Evolutionary conservation across 1,140 invertebrate genomes (phyloP).

Genomic region (Colletes latitarsis): DNA sequence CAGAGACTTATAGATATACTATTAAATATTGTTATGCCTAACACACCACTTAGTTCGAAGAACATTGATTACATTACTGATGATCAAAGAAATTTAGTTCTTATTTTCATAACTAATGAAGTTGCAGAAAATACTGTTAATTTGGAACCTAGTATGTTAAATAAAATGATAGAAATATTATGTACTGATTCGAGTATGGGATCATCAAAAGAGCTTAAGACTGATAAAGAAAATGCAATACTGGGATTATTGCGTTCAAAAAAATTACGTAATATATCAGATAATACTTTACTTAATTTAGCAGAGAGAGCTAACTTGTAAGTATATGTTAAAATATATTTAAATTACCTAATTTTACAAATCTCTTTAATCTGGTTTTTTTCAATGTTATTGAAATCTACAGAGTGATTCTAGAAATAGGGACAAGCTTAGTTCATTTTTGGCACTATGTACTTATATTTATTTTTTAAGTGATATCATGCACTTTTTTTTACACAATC

Average conservation of each 20-base stretch:
- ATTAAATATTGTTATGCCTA: slow-evolving; percentile 87
- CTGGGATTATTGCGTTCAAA: slow-evolving; percentile 88
- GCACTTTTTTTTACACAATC: no score
- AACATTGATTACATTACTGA: slow-evolving; percentile 72
- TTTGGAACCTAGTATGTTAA: slow-evolving; percentile 70
- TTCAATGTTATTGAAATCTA: background rate
- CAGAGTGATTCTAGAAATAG: no score
- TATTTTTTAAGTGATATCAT: no score
- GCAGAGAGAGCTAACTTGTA: slow-evolving; percentile 86
- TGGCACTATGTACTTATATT: no score
- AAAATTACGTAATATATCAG: slow-evolving; percentile 84
- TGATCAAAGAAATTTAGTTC: slow-evolving; percentile 84
- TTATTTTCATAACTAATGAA: slow-evolving; percentile 80
- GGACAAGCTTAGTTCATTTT: no score
- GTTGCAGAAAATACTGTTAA: slow-evolving; percentile 72
- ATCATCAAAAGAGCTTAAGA: slow-evolving; percentile 82
- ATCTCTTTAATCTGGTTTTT: slow-evolving; percentile 10
- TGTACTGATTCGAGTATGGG: slow-evolving; percentile 79
- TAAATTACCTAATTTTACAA: background rate
- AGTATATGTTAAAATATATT: slow-evolving; percentile 66
- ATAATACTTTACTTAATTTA: slow-evolving; percentile 82
- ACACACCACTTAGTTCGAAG: slow-evolving; percentile 68
- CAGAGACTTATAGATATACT: slow-evolving; percentile 92
- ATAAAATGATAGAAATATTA: slow-evolving; percentile 82
- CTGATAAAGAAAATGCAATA: slow-evolving; percentile 91